Conservation (phyloP, 2,113 vertebrate genomes). For the Trichomycterus rosablanca region DNA sequence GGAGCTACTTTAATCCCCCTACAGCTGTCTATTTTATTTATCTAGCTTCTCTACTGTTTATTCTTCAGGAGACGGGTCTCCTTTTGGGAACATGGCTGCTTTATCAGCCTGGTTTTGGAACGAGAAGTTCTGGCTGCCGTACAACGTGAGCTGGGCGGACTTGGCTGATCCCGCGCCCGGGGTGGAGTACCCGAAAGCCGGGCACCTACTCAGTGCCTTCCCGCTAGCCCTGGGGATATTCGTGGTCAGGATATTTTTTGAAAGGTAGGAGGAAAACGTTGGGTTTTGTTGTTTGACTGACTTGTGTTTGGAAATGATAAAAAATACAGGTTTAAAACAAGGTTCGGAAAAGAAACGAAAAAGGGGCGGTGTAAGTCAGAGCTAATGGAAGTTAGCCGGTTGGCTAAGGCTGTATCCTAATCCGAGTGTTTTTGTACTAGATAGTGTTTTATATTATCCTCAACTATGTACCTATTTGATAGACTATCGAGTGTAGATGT, state of each 20-base stretch:
- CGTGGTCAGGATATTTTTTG: slow-evolving; percentile 81
- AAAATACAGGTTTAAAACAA: neutral
- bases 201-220: slow-evolving; percentile 77
- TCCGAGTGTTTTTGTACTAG: neutral
- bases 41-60: neutral
- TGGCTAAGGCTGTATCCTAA: neutral
- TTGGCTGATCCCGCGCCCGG: slow-evolving; percentile 74
- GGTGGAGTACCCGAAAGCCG: slow-evolving; percentile 75
- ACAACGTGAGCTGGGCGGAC: slow-evolving; percentile 93
- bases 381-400: neutral
- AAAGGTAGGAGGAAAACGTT: slow-evolving; percentile 73
- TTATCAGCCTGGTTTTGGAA: slow-evolving; percentile 91
- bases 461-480: neutral
- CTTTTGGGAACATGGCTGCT: slow-evolving; percentile 65
- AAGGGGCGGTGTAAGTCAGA: slow-evolving; percentile 5
- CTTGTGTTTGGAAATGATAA: too few species aligned
- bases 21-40: neutral
- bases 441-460: neutral
- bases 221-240: slow-evolving; percentile 84
- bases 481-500: neutral
- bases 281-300: neutral
- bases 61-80: slow-evolving; percentile 5
- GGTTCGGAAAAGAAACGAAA: neutral
- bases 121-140: slow-evolving; percentile 91
- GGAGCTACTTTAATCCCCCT: neutral